Evolutionary conservation across 2,888 invertebrate species (phyloP).

Genomic region (Tromatobia lineatoria): DNA sequence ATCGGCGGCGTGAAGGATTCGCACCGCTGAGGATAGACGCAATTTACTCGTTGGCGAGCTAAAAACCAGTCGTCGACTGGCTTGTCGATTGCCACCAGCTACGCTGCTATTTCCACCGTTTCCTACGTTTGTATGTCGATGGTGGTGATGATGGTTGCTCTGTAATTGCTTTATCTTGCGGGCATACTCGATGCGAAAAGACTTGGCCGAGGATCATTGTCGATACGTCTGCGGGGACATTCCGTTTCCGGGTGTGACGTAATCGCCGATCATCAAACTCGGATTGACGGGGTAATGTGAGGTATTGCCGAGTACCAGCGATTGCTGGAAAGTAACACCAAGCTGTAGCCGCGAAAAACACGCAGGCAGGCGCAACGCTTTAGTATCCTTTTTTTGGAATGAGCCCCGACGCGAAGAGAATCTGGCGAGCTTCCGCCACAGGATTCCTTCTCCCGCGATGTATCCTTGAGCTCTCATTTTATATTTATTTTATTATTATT

Average conservation of each 20-base stretch:
- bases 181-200: constrained; percentile 75
- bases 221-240: constrained; percentile 84
- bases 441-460: constrained; percentile 62
- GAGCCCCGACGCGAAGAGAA: constrained; percentile 46
- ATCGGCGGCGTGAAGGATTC: constrained; percentile 75
- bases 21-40: constrained; percentile 78
- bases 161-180: constrained; percentile 77
- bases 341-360: constrained; percentile 84
- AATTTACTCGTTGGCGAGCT: constrained; percentile 79
- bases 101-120: constrained; percentile 51
- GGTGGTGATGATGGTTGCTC: constrained; percentile 62
- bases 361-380: constrained; percentile 80
- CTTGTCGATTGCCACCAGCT: constrained; percentile 70
- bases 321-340: constrained; percentile 86
- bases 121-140: constrained; percentile 55
- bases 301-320: constrained; percentile 88
- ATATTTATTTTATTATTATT: not conserved
- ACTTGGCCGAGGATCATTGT: constrained; percentile 82
- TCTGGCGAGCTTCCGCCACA: constrained; percentile 66
- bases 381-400: constrained; percentile 76
- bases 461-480: constrained; percentile 18
- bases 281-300: constrained; percentile 90
- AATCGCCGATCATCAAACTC: constrained; percentile 92
- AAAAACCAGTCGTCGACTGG: constrained; percentile 77
- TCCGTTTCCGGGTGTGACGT: constrained; percentile 88